Percentiles rank a stretch among this genome's conserved stretches.
These are phyloP conservation scores for Bibio marci DNA, from an alignment of 2,888 invertebrate genomes.

Conservation along the genomic window DNA sequence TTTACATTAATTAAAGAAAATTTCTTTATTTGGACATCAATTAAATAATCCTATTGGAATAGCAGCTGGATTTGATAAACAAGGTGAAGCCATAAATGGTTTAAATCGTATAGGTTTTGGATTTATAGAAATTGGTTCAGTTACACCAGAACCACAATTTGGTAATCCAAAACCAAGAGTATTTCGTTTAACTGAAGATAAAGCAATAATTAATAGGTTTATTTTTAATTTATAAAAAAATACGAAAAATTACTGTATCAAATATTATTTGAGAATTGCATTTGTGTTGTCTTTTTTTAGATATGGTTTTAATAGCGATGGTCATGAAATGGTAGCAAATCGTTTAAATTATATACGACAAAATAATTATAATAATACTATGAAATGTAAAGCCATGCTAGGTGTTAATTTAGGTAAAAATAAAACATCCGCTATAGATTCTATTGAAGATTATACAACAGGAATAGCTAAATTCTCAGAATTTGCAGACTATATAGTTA, in stretches of 20 bases:
- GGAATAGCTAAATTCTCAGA: constrained; percentile 71
- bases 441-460: constrained; percentile 62
- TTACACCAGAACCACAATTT: constrained; percentile 83
- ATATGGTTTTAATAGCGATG: constrained; percentile 93
- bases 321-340: constrained; percentile 57
- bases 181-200: constrained; percentile 69
- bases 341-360: constrained; percentile 41
- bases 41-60: constrained; percentile 89
- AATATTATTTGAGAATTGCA: too few relatives aligned
- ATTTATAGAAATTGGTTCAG: constrained; percentile 89
- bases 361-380: constrained; percentile 25
- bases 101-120: constrained; percentile 79
- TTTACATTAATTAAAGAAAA: constrained; percentile 34
- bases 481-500: constrained; percentile 86
- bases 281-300: constrained; percentile 22
- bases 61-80: constrained; percentile 97
- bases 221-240: too few relatives aligned
- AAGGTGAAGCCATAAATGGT: constrained; percentile 78
- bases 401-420: constrained; percentile 97
- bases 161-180: constrained; percentile 90
- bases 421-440: constrained; percentile 55
- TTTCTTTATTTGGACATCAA: constrained; percentile 42
- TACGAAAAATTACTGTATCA: too few relatives aligned
- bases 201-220: constrained; percentile 81
- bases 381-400: constrained; percentile 35